phyloP scores from a whole-genome alignment of 2,797 vertebrate genomes.

The Neosilurus hyrtlii region DNA sequence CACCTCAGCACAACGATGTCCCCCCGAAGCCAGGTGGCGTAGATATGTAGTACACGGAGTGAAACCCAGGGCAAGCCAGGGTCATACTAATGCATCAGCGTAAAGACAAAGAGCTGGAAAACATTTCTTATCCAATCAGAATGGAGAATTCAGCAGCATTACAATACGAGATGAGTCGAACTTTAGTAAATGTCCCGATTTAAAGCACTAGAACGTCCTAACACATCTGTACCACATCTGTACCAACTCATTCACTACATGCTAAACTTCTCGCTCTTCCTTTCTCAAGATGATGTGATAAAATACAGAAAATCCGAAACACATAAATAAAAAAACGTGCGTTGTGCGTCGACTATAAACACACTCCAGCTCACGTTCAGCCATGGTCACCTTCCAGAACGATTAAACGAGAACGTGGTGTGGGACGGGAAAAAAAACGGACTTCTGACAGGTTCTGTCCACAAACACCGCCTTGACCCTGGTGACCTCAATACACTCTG shows the following conservation, averaged over 20 bases:
- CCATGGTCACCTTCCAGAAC: conserved; percentile 35
- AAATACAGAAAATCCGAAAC: conserved; percentile 13
- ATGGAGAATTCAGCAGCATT: background rate
- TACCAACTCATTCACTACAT: conserved; percentile 42
- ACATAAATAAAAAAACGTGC: background rate
- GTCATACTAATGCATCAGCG: no score
- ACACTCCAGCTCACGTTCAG: background rate
- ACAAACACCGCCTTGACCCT: conserved; percentile 50
- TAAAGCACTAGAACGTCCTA: background rate
- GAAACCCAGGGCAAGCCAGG: no score
- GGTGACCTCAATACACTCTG: conserved; percentile 54
- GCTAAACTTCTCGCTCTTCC: conserved; percentile 31
- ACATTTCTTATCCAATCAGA: background rate
- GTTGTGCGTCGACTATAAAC: no score
- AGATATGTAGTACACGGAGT: no score
- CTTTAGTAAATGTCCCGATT: conserved; percentile 22
- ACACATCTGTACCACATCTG: conserved; percentile 45
- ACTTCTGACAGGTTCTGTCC: conserved; percentile 44
- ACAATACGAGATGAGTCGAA: background rate
- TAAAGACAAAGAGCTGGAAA: background rate
- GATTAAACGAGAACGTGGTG: conserved; percentile 13
- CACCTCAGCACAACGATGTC: no score
- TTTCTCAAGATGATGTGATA: conserved; percentile 28
- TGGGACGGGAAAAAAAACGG: conserved; percentile 7
- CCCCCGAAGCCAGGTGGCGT: no score